Percentiles rank a stretch among this genome's conserved stretches.
phyloP scores from a whole-genome alignment of 1,140 invertebrate species.

The Drosophila sechellia region DNA sequence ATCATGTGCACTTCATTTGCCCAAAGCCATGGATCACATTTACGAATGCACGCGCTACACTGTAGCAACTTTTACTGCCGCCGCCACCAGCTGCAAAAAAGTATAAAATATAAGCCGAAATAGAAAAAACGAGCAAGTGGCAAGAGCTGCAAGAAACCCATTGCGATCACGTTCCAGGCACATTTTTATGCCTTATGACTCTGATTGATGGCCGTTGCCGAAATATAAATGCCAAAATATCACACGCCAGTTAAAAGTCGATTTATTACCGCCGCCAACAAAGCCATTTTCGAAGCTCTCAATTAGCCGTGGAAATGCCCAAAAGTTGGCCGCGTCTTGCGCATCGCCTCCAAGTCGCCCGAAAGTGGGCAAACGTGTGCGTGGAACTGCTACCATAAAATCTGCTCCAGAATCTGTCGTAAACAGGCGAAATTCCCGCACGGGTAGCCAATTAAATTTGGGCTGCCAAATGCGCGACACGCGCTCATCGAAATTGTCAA shows the following conservation, averaged over 20 bases:
- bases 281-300: conserved; percentile 26
- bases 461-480: conserved; percentile 58
- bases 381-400: conserved; percentile 27
- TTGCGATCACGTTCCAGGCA: conserved; percentile 65
- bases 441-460: conserved; percentile 64
- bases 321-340: conserved; percentile 25
- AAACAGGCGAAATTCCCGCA: conserved; percentile 37
- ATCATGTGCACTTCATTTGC: conserved; percentile 17
- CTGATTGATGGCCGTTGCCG: conserved; percentile 57
- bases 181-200: conserved; percentile 51
- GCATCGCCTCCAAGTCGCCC: not conserved
- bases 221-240: conserved; percentile 73
- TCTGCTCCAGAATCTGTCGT: conserved; percentile 15
- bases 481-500: conserved; percentile 39
- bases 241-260: conserved; percentile 51
- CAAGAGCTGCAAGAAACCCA: conserved; percentile 12
- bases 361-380: conserved; percentile 28
- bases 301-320: conserved; percentile 22
- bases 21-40: conserved; percentile 26
- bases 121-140: not conserved
- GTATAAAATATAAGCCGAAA: not conserved
- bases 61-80: conserved; percentile 40
- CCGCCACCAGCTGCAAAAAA: conserved; percentile 15
- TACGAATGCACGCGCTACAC: conserved; percentile 6
- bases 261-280: conserved; percentile 51